These are phyloP conservation scores for Sturnira hondurensis DNA, from an alignment of 2,113 vertebrate genomes.

Conservation along the genomic window DNA sequence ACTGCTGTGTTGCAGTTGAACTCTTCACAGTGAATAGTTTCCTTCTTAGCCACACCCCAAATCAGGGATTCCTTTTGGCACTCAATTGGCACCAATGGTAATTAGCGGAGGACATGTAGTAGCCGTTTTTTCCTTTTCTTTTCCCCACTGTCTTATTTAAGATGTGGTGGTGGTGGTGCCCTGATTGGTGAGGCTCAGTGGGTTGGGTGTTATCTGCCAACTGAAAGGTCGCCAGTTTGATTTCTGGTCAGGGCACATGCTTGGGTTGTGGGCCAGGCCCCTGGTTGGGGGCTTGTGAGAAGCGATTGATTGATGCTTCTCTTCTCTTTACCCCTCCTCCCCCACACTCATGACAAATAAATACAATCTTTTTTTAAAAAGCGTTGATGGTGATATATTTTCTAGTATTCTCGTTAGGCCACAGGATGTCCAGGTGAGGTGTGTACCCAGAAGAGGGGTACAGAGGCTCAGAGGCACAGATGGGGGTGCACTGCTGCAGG, in stretches of 20 bases:
- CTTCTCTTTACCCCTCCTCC: too few species aligned
- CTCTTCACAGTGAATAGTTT: not conserved
- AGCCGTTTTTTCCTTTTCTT: not conserved
- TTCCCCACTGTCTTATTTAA: not conserved
- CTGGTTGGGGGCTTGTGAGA: too few species aligned
- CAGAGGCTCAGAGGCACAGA: rapidly evolving
- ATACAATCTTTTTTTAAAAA: too few species aligned
- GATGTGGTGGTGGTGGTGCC: not conserved
- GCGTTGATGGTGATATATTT: not conserved
- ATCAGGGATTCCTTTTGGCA: not conserved
- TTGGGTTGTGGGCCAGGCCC: too few species aligned
- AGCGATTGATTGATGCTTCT: too few species aligned
- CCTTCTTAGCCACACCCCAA: not conserved
- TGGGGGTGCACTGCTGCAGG: rapidly evolving
- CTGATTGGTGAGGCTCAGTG: too few species aligned
- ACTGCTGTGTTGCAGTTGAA: not conserved
- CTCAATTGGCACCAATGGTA: not conserved
- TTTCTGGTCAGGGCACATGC: too few species aligned
- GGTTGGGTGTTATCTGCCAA: too few species aligned
- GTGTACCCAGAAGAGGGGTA: not conserved
- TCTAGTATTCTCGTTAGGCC: not conserved
- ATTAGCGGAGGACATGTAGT: not conserved
- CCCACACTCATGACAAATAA: too few species aligned
- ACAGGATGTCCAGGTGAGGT: not conserved
- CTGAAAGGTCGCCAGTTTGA: too few species aligned